Evolutionary conservation across 92 coral and sea anemone species (phyloP), one percentile per base, ranked within the genome.

Genomic region (Metridium senile): DNA sequence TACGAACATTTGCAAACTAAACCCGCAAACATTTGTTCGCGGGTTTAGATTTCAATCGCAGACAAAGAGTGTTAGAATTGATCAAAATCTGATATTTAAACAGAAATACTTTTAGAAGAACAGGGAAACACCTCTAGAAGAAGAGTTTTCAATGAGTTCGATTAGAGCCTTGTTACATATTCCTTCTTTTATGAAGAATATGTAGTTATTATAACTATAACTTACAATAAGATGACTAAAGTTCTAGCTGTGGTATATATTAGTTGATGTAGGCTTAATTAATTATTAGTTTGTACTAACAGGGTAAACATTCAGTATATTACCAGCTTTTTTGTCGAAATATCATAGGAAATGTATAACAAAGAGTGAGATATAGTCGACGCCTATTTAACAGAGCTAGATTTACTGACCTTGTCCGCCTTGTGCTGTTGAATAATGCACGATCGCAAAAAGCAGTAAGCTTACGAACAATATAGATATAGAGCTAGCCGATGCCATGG

Each of bases 401-500:
- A 39, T 39, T 4, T 39, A 4, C 49, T 6, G 8, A 39, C 49
- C 13, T 39, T 4, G 8, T 13, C 13, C 49, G 8, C 6, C 13
- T 39, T 39, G 13, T 13, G 49, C 49, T 39, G 49, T 4, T 47
- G 59, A 70, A 49, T 56, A 64, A 45, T 61, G 79, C 68, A 46
- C 54, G 20, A 68, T 9, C 62, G 76, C 91, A 53, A 82, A 47
- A 29, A 85, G 70, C 70, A 86, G 70, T 52, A 84, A 23, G 68
- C 68, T 29, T 33, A 82, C 13, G 32, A 20, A 21, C 23, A 66
- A 21, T 67, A 54, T 61, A 74, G 77, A 21, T 67, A 54, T 61
- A 74, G 77, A 76, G 32, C 68, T 71, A 54, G 71, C 63, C 46
- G 81, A 58, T 39, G 77, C 85, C 91, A 87, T 87, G 74, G 62